phyloP scores from a whole-genome alignment of 2,888 invertebrate species.

The Drosophila meridiana region DNA sequence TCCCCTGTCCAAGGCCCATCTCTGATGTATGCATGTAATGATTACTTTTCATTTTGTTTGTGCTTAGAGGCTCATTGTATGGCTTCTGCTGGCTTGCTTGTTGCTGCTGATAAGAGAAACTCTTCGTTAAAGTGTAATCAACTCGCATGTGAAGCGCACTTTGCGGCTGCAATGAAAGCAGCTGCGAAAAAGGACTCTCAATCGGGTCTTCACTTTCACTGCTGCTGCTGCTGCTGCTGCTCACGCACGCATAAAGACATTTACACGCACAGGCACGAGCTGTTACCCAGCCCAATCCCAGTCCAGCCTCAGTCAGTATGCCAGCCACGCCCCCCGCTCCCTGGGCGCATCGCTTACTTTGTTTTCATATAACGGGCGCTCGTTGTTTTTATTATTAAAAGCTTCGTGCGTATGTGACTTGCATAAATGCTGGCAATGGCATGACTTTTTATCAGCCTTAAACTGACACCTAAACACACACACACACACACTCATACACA shows the following conservation, averaged over 20 bases:
- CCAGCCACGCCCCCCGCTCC: neutral
- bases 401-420: conserved; percentile 78
- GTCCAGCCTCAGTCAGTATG: neutral
- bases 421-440: conserved; percentile 64
- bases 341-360: conserved; percentile 49
- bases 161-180: conserved; percentile 53
- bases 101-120: conserved; percentile 39
- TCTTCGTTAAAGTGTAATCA: conserved; percentile 35
- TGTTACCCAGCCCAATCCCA: neutral
- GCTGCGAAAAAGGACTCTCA: conserved; percentile 40
- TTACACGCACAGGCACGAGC: conserved; percentile 62
- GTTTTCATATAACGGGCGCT: conserved; percentile 69
- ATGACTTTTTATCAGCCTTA: conserved; percentile 63
- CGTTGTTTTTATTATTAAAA: conserved; percentile 80
- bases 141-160: conserved; percentile 24
- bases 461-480: conserved; percentile 51
- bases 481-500: conserved; percentile 1
- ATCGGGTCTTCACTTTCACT: conserved; percentile 23
- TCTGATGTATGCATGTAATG: conserved; percentile 1
- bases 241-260: conserved; percentile 56
- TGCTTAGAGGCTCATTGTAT: neutral
- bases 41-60: conserved; percentile 38
- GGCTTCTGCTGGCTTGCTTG: neutral
- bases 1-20: neutral
- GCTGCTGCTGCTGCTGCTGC: conserved; percentile 1